These are phyloP conservation scores for Omphaloscelis lunosa DNA, from an alignment of 2,888 invertebrate genomes.

Conservation along the genomic window DNA sequence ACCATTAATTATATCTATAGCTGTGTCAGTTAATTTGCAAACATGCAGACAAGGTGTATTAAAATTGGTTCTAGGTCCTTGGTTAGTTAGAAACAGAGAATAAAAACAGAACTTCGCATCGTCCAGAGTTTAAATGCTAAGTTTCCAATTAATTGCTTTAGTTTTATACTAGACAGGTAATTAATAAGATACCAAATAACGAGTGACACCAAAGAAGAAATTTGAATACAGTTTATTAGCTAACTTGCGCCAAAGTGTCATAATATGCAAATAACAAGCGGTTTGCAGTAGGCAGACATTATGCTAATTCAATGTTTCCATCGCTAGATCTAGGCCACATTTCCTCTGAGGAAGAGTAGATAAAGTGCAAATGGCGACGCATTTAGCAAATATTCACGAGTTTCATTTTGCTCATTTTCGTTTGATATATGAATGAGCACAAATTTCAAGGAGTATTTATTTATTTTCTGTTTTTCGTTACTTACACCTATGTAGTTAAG, in stretches of 20 bases:
- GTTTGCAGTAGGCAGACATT: conserved; percentile 69
- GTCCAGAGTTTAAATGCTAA: background rate
- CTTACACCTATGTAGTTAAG: background rate
- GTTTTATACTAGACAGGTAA: conserved; percentile 2
- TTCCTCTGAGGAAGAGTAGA: conserved; percentile 83
- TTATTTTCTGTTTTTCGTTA: background rate
- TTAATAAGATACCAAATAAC: conserved; percentile 4
- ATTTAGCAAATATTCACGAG: conserved; percentile 47
- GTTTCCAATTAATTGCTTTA: conserved; percentile 21
- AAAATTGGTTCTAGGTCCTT: conserved; percentile 9
- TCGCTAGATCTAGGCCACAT: conserved; percentile 81
- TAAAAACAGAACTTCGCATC: background rate
- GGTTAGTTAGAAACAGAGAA: background rate
- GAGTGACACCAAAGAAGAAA: conserved; percentile 52
- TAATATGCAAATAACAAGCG: conserved; percentile 72
- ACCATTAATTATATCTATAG: background rate
- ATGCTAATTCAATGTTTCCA: conserved; percentile 77
- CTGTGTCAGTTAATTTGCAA: conserved; percentile 10
- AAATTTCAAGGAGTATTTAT: conserved; percentile 1
- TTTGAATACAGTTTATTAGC: conserved; percentile 59
- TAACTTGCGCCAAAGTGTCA: conserved; percentile 62
- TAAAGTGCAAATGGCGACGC: conserved; percentile 82
- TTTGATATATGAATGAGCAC: conserved; percentile 26
- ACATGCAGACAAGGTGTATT: background rate
- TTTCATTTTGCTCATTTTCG: conserved; percentile 20